Evolutionary conservation across 2,797 vertebrate genomes (phyloP), one percentile per base, ranked within the genome.

Genomic region (Lutjanus argentimaculatus): DNA sequence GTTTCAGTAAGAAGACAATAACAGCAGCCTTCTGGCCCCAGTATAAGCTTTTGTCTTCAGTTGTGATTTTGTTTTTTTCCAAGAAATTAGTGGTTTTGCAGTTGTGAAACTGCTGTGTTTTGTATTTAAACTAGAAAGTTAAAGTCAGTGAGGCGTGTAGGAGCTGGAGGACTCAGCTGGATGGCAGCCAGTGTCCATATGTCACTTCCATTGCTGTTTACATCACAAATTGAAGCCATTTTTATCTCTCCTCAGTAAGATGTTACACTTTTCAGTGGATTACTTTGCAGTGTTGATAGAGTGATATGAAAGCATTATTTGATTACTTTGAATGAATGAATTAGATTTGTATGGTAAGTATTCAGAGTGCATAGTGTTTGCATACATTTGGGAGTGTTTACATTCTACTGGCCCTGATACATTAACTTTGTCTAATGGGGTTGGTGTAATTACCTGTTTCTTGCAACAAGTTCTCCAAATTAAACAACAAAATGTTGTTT

Each of bases 101-200:
- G 45, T 46, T 0, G 1, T 9, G 22, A 46, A 46, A 40, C 30
- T 59, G 30, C 59, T 78, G 22, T 55, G 21, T 8, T 51, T 56
- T 57, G n/a, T n/a, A 30, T 71, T 52, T 16, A 45, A 42, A 67
- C 21, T 30, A 1, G 30, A 25, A 59, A 43, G 13, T 53, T 9
- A 57, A 68, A 74, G 46, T 67, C 25, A 46, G 63, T 63, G 79
- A 80, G 67, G 51, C n/a, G 4, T 30, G 53, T 52, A 68, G 67
- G 58, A 74, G 69, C 65, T 81, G 53, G 66, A 70, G 65, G 56
- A 80, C 71, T 83, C 66, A 62, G 66, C 69, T 81, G 74, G 61
- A 71, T 3, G 25, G 61, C 21, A 42, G 83, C 71, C 75, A 78
- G 22, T 51, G 58, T 68, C 67, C 72, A 72, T 74, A 57, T 82